Percentiles rank a stretch among this genome's conserved stretches.
phyloP scores from a whole-genome alignment of 2,888 invertebrate genomes.

The Ischnus inquisitorius region DNA sequence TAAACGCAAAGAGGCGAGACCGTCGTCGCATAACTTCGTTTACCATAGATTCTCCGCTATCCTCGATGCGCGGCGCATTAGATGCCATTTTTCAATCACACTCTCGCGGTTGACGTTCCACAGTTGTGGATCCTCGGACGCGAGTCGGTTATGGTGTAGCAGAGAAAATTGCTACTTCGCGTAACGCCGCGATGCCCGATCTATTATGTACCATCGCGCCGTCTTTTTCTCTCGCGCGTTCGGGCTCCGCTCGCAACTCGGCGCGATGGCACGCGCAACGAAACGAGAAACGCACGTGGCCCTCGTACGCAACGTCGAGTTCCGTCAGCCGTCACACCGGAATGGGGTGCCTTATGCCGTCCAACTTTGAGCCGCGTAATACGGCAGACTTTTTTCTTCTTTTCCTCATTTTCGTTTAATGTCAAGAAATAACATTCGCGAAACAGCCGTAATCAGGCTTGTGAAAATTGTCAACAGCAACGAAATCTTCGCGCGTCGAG shows the following conservation, averaged over 20 bases:
- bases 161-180: conserved; percentile 2
- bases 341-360: conserved; percentile 1
- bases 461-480: conserved; percentile 42
- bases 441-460: not conserved
- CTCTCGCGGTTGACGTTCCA: too few species aligned
- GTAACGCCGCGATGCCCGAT: not conserved
- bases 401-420: conserved; percentile 27
- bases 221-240: not conserved
- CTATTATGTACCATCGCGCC: not conserved
- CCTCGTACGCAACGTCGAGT: conserved; percentile 58
- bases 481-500: conserved; percentile 38
- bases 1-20: conserved; percentile 14
- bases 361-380: conserved; percentile 19
- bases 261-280: conserved; percentile 45
- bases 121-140: too few species aligned
- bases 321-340: conserved; percentile 41
- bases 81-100: not conserved
- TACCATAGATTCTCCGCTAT: conserved; percentile 6
- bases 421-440: not conserved
- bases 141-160: too few species aligned
- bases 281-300: conserved; percentile 54
- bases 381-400: conserved; percentile 52
- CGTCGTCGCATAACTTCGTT: conserved; percentile 63
- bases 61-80: not conserved
- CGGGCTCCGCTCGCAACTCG: not conserved